Percentiles rank a stretch among this genome's conserved stretches.
Conservation (phyloP, 2,888 invertebrate genomes). For the Yponomeuta plumbellus region DNA sequence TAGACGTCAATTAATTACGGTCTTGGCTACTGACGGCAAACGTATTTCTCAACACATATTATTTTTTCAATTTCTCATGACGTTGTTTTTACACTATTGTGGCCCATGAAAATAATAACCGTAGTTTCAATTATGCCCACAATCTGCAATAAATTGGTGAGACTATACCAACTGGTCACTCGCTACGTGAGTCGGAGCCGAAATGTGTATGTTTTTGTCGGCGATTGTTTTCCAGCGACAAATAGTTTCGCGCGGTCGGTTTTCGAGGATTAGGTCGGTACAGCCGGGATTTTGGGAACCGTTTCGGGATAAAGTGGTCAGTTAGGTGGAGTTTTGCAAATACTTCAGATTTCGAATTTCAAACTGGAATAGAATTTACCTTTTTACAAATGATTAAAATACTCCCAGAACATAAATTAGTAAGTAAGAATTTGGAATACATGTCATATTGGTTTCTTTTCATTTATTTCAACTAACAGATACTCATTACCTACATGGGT, state of each 20-base stretch:
- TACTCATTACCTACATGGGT: no score
- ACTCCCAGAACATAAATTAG: no score
- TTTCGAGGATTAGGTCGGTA: slow-evolving; percentile 5
- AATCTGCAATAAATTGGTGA: neutral
- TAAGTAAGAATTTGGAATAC: no score
- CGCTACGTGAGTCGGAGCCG: slow-evolving; percentile 6
- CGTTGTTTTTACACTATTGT: no score
- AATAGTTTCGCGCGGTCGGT: slow-evolving; percentile 10
- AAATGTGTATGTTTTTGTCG: slow-evolving; percentile 11
- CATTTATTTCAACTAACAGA: no score
- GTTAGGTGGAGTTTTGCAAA: neutral
- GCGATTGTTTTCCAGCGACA: slow-evolving; percentile 11
- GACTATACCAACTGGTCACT: neutral
- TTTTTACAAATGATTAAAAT: no score
- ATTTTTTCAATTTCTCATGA: neutral
- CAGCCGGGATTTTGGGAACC: slow-evolving; percentile 4
- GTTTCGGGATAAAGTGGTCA: neutral
- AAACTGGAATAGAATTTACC: no score
- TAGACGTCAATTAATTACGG: no score
- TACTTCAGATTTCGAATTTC: neutral
- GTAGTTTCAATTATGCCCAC: neutral
- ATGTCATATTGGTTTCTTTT: no score
- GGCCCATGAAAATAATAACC: no score
- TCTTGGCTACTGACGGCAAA: no score
- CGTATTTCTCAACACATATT: neutral